Evolutionary conservation across 2,797 vertebrate genomes (phyloP), one percentile per base, ranked within the genome.

Genomic region (Sebastes miniatus): DNA sequence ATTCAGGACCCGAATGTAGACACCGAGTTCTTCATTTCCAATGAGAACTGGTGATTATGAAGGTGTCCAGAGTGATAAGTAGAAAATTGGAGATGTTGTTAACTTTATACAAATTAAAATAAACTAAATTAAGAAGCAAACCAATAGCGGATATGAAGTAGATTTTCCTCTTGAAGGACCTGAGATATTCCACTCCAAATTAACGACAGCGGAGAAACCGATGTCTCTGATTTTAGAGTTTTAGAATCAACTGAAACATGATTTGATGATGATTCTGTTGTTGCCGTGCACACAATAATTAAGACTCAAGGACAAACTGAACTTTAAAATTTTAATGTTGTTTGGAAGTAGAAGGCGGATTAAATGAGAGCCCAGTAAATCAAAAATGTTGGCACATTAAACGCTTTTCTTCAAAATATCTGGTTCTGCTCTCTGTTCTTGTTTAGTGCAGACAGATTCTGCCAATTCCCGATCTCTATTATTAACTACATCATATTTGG

Each of bases 391-490:
- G 63, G 34, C 56, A 36, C n/a, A 61, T 18, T 24, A 59, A 50
- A 29, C 2, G 1, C 9, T 77, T 76, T 47, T 70, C 6, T 66
- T 39, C 67, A 47, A 39, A 66, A 34, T 54, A 66, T 73, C 31
- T 80, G 47, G 1, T 47, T 58, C 62, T 18, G 43, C 39, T 69
- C 50, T 69, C 24, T 69, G 34, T 54, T 80, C 32, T 70, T 25
- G 18, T 18, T 67, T 12, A 64, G 34, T 20, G 14, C 43, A 66
- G 36, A 66, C 16, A 78, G 8, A 69, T 61, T 74, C 32, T 77
- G 76, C 70, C 73, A 82, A 62, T 66, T 75, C 14, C 61, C 43
- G 52, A 12, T 74, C 54, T 77, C 24, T 52, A 71, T 81, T 69
- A 78, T 78, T 73, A 71, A 70, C n/a, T 32, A 83, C 31, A 76